Evolutionary conservation across 1,140 invertebrate species (phyloP).

Genomic region (Drosophila elegans): DNA sequence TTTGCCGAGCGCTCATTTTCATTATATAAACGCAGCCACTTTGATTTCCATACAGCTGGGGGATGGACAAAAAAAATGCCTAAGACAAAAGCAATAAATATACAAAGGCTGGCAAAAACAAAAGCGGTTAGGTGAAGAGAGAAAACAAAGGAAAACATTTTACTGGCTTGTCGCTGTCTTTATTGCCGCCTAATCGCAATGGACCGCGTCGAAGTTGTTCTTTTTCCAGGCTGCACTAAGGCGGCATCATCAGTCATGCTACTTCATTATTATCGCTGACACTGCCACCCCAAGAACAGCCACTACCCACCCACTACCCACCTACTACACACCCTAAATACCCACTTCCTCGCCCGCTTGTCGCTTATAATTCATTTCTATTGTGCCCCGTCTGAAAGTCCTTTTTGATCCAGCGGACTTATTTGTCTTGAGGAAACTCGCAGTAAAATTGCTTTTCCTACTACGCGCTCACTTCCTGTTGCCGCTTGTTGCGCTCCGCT

Average conservation of each 20-base stretch:
- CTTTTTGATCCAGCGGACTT: conserved; percentile 83
- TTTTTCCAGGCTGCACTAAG: conserved; percentile 52
- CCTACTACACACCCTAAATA: not conserved
- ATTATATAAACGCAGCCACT: conserved; percentile 50
- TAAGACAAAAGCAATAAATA: conserved; percentile 45
- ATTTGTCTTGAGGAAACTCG: conserved; percentile 84
- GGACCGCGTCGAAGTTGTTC: conserved; percentile 56
- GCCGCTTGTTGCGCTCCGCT: conserved; percentile 59
- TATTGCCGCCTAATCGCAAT: conserved; percentile 70
- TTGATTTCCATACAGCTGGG: conserved; percentile 43
- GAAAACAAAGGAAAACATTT: conserved; percentile 56
- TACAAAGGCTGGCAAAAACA: conserved; percentile 37
- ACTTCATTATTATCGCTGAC: conserved; percentile 82
- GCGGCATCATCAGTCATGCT: conserved; percentile 78
- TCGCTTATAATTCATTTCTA: conserved; percentile 82
- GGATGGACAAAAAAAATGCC: not conserved
- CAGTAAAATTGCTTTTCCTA: conserved; percentile 84
- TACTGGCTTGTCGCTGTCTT: conserved; percentile 51
- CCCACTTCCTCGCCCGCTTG: conserved; percentile 25
- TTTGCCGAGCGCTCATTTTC: conserved; percentile 54
- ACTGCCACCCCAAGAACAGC: conserved; percentile 28
- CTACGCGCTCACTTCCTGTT: conserved; percentile 73
- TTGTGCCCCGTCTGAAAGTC: conserved; percentile 77
- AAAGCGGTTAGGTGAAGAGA: conserved; percentile 19
- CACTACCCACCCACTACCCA: not conserved